Percentiles rank a stretch among this genome's conserved stretches.
Conservation (phyloP, 2,888 invertebrate genomes). For the Spicauda simplicius region DNA sequence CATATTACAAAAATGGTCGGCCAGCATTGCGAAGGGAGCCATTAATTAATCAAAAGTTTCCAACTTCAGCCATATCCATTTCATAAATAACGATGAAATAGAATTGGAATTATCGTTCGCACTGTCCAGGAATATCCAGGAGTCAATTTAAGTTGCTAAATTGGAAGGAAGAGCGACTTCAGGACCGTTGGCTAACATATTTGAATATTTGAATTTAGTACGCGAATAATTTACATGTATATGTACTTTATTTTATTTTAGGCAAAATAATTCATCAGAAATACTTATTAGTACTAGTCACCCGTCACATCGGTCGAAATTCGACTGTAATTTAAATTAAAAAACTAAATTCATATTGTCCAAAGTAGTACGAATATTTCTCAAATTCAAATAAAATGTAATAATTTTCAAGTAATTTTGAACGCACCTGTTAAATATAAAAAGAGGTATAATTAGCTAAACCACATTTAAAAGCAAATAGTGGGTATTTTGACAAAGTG, state of each 20-base stretch:
- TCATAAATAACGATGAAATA: slow-evolving; percentile 11
- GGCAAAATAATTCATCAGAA: background rate
- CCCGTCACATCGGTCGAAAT: too few species aligned
- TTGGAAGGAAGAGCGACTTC: slow-evolving; percentile 18
- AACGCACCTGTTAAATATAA: too few species aligned
- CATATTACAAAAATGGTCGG: too few species aligned
- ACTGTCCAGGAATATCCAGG: slow-evolving; percentile 13
- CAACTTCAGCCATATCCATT: slow-evolving; percentile 4
- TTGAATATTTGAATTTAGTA: background rate
- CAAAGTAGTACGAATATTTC: too few species aligned
- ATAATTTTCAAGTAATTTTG: too few species aligned
- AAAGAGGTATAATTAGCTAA: too few species aligned
- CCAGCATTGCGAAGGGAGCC: background rate
- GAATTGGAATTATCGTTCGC: slow-evolving; percentile 2
- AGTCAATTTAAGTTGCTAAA: slow-evolving; percentile 32
- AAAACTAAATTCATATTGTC: too few species aligned
- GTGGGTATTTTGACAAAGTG: too few species aligned
- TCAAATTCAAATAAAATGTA: too few species aligned
- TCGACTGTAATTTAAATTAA: too few species aligned
- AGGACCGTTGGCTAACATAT: slow-evolving; percentile 1
- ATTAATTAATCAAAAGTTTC: background rate
- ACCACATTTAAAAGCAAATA: too few species aligned
- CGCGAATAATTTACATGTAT: background rate
- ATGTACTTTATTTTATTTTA: background rate
- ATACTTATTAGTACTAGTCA: too few species aligned